Conservation (phyloP, 1,140 invertebrate genomes). For the Physella acuta region DNA sequence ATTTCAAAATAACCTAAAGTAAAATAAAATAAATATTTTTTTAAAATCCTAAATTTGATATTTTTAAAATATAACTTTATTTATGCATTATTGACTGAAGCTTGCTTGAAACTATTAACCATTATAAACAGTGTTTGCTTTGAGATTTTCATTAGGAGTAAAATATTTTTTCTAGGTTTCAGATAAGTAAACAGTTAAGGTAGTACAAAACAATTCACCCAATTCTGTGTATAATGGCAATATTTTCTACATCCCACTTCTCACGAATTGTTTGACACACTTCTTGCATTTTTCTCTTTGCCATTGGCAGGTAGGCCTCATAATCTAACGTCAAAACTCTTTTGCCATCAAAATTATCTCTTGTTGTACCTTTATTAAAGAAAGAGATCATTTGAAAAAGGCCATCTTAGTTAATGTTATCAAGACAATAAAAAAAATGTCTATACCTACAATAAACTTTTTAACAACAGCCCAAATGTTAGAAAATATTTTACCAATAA, state of each 20-base stretch:
- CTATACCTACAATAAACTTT: no score
- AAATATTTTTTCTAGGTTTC: neutral
- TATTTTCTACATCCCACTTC: slow-evolving; percentile 53
- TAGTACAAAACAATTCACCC: slow-evolving; percentile 43
- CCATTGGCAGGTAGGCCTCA: slow-evolving; percentile 93
- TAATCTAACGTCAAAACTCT: slow-evolving; percentile 83
- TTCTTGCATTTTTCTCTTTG: slow-evolving; percentile 77
- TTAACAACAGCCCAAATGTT: neutral
- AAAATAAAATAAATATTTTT: no score
- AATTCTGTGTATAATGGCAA: slow-evolving; percentile 57
- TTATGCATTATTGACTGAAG: no score
- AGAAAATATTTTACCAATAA: slow-evolving; percentile 67
- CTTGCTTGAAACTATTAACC: no score
- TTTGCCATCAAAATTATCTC: slow-evolving; percentile 85
- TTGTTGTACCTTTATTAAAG: slow-evolving; percentile 83
- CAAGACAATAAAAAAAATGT: no score
- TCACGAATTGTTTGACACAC: slow-evolving; percentile 69
- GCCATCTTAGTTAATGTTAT: no score
- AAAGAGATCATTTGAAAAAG: no score
- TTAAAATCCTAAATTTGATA: no score
- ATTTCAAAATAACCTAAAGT: no score
- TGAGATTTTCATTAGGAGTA: no score
- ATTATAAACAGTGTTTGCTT: no score
- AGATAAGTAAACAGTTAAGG: neutral
- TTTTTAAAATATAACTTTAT: no score